Percentiles rank a stretch among this genome's conserved stretches.
These are phyloP conservation scores for Rostratula benghalensis DNA, from an alignment of 2,113 vertebrate genomes.

Conservation along the genomic window DNA sequence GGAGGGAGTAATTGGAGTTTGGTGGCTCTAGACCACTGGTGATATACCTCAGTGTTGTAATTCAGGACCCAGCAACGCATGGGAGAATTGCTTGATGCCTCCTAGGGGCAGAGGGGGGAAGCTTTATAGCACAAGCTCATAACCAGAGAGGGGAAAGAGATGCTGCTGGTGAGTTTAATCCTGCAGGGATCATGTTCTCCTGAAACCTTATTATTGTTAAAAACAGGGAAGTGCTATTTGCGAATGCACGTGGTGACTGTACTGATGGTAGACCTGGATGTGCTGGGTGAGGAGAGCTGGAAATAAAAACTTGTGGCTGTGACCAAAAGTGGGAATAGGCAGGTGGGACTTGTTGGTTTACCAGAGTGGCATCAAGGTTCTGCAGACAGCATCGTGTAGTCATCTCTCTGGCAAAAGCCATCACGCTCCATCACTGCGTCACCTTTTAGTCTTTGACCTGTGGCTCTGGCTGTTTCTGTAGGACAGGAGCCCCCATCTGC, in stretches of 20 bases:
- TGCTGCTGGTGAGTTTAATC: background rate
- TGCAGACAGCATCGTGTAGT: background rate
- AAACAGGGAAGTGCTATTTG: background rate
- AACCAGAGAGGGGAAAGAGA: background rate
- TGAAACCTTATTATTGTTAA: background rate
- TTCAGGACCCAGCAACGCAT: background rate
- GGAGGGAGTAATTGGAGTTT: background rate
- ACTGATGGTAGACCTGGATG: background rate
- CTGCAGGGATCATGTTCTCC: background rate
- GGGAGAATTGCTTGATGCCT: background rate
- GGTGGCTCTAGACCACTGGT: background rate
- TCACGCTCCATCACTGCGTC: fast-evolving
- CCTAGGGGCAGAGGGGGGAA: too few species aligned
- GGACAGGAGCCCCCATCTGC: background rate
- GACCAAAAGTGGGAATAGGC: background rate
- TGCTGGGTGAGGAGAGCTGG: background rate
- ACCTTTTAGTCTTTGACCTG: background rate
- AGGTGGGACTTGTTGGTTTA: background rate
- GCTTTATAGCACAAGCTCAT: background rate
- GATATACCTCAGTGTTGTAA: background rate
- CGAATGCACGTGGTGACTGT: background rate
- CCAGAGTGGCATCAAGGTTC: background rate
- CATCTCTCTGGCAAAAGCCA: background rate
- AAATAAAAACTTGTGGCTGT: background rate
- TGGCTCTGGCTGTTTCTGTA: background rate